phyloP scores from a whole-genome alignment of 2,888 invertebrate genomes.

The Aricia artaxerxes region DNA sequence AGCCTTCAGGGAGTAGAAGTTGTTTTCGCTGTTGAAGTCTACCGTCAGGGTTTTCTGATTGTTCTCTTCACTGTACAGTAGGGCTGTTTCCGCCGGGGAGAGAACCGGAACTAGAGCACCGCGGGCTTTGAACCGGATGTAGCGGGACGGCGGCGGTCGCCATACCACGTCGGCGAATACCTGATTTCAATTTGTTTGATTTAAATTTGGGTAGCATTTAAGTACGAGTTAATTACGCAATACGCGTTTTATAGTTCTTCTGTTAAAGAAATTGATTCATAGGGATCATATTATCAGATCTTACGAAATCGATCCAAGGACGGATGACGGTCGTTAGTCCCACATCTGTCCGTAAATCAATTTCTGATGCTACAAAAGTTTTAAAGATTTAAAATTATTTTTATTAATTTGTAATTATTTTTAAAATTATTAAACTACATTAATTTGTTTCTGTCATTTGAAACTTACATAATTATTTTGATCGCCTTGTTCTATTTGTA shows the following conservation, averaged over 20 bases:
- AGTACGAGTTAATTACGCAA: too few relatives aligned
- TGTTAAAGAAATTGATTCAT: too few relatives aligned
- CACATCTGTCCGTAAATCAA: too few relatives aligned
- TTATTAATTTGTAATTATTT: too few relatives aligned
- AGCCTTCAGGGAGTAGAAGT: conserved; percentile 64
- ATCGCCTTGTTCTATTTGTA: conserved; percentile 80
- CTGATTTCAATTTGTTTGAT: conserved; percentile 44
- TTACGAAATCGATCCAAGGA: too few relatives aligned
- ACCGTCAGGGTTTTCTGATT: conserved; percentile 51
- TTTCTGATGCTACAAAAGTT: too few relatives aligned
- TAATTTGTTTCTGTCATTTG: not conserved
- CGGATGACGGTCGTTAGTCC: too few relatives aligned
- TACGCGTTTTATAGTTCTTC: too few relatives aligned
- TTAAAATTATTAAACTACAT: too few relatives aligned
- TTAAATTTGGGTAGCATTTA: too few relatives aligned
- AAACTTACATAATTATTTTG: conserved; percentile 75
- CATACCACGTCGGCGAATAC: conserved; percentile 72
- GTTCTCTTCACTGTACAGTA: conserved; percentile 57
- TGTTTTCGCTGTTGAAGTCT: conserved; percentile 56
- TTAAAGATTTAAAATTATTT: too few relatives aligned
- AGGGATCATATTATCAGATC: too few relatives aligned
- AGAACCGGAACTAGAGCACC: conserved; percentile 63
- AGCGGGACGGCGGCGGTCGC: conserved; percentile 66
- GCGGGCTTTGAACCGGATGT: conserved; percentile 69
- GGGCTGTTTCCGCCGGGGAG: conserved; percentile 55